Percentiles rank a stretch among this genome's conserved stretches.
phyloP scores from a whole-genome alignment of 2,888 invertebrate genomes.

The Dysmachus trigonus region DNA sequence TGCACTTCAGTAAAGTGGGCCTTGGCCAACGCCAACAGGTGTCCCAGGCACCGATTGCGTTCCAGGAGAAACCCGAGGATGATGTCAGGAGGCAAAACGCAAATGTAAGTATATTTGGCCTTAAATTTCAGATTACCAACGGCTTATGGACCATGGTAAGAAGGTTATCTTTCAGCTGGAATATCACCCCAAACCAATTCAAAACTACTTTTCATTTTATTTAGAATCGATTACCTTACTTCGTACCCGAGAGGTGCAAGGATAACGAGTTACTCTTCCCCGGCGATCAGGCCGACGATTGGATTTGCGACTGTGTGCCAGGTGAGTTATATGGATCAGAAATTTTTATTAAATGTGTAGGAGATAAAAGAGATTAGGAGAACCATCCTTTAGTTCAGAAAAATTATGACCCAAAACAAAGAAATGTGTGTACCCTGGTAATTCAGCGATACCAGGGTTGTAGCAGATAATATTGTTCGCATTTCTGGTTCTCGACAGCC shows the following conservation, averaged over 20 bases:
- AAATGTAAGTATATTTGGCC: conserved; percentile 53
- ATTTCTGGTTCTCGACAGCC: neutral
- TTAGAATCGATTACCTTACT: conserved; percentile 69
- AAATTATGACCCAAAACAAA: neutral
- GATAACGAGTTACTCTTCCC: conserved; percentile 74
- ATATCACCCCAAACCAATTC: neutral
- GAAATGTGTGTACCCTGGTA: neutral
- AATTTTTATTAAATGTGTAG: neutral
- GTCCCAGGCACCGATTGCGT: conserved; percentile 48
- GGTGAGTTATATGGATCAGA: conserved; percentile 51
- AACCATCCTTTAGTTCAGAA: neutral
- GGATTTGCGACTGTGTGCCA: conserved; percentile 69
- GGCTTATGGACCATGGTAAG: neutral
- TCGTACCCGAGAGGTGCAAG: conserved; percentile 69
- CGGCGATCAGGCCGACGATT: conserved; percentile 71
- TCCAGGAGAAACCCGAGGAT: conserved; percentile 55
- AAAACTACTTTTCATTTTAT: neutral
- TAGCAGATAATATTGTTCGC: neutral
- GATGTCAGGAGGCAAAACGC: conserved; percentile 58
- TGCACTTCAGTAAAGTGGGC: neutral
- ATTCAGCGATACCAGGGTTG: neutral
- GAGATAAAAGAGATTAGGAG: neutral
- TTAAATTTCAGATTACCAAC: neutral
- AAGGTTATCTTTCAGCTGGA: neutral
- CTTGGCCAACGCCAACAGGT: neutral